Conservation (phyloP, 1,140 invertebrate species). For the Drosophila santomea region DNA sequence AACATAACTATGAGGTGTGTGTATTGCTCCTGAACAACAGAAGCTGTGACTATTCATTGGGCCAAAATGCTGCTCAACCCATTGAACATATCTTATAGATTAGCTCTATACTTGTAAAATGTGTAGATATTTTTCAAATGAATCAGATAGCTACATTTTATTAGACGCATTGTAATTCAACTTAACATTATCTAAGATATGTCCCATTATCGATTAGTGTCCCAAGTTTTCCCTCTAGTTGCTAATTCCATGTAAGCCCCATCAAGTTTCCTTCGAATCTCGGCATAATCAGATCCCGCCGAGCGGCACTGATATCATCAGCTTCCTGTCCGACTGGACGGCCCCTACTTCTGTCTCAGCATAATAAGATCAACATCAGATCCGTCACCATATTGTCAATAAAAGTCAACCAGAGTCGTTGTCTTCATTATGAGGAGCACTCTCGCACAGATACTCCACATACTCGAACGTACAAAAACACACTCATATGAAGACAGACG, state of each 20-base stretch:
- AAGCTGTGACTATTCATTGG: not conserved
- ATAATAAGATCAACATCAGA: conserved; percentile 61
- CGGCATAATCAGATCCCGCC: conserved; percentile 34
- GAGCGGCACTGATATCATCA: conserved; percentile 26
- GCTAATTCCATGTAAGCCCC: conserved; percentile 29
- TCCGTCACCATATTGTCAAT: conserved; percentile 64
- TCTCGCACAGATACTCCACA: conserved; percentile 17
- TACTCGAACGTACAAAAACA: not conserved
- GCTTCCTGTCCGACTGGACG: conserved; percentile 32
- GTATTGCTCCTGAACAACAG: conserved; percentile 1
- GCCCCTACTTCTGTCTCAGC: conserved; percentile 13
- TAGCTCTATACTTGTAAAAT: too few species aligned
- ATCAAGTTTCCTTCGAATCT: conserved; percentile 8
- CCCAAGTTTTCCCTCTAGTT: conserved; percentile 24
- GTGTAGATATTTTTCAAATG: not conserved
- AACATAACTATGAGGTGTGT: not conserved
- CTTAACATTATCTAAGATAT: too few species aligned
- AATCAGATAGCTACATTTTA: not conserved
- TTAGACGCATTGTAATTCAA: too few species aligned
- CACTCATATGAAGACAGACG: conserved; percentile 33
- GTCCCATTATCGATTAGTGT: conserved; percentile 9
- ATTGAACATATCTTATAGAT: not conserved
- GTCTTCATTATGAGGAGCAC: conserved; percentile 71
- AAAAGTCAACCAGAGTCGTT: conserved; percentile 73
- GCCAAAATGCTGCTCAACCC: not conserved